Evolutionary conservation across 2,888 invertebrate species (phyloP), one percentile per base, ranked within the genome.

Genomic region (Heterodera filipjevi): DNA sequence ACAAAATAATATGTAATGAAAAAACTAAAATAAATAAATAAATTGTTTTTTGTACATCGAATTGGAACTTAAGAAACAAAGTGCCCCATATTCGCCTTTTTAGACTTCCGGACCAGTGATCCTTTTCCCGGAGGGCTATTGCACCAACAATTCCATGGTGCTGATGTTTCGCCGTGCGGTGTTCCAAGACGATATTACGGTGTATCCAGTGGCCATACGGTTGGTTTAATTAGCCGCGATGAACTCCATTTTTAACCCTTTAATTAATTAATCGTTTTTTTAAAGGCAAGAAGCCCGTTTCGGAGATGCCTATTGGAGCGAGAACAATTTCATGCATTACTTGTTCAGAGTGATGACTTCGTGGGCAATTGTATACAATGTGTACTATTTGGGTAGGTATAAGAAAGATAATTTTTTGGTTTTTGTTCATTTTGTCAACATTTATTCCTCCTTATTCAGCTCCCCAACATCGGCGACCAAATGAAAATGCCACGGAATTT

Each of bases 61-160:
- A n/a, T n/a, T n/a, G n/a, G n/a, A n/a, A n/a, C n/a, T n/a, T n/a
- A n/a, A n/a, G n/a, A n/a, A n/a, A n/a, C n/a, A n/a, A n/a, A n/a
- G n/a, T n/a, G n/a, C n/a, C n/a, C n/a, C 8, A 53, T 74, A 19
- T 44, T 10, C 12, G 14, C 16, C 70, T 81, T 66, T 71, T 79
- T 76, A 82, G 80, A 75, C 74, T 33, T 80, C 82, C 39, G 87
- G 86, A 5, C 87, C 87, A 27, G 85, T 87, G 39, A 72, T 87
- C 3, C 76, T 87, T 33, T 87, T 87, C 79, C 87, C 87, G 14
- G 87, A 87, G 79, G 83, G 83, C 19, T 83, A 83, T 49, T 83
- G 83, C 73, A 83, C 82, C 27, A 83, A 83, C 73, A 84, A 82
- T 66, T 72, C 80, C 22, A 35, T 76, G 66, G 83, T 83, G 33